phyloP scores from a whole-genome alignment of 2,113 vertebrate genomes.

The Python bivittatus region DNA sequence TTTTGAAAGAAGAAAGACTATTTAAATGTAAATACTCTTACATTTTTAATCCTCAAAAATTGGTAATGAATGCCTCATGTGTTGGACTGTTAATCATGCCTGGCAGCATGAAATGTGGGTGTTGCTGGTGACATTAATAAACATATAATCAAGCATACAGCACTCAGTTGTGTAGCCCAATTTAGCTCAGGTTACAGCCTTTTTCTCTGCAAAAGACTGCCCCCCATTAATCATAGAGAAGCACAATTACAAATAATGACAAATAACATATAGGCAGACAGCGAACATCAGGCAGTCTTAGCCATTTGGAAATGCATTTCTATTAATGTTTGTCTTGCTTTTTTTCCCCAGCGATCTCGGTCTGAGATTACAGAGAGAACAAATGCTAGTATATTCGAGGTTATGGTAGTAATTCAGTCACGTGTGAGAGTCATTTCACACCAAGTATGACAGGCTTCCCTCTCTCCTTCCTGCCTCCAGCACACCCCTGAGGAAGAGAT shows the following conservation, averaged over 20 bases:
- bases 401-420: fast-evolving
- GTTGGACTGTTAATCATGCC: neutral
- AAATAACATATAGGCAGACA: neutral
- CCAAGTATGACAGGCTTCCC: neutral
- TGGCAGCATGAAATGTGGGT: neutral
- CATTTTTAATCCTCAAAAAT: neutral
- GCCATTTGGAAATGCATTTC: neutral
- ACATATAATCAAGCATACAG: neutral
- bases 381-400: neutral
- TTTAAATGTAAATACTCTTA: neutral
- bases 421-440: neutral
- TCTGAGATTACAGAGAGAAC: neutral
- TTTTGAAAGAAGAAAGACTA: neutral
- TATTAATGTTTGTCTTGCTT: neutral
- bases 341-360: neutral
- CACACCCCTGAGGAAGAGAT: neutral
- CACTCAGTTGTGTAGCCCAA: neutral
- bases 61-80: neutral
- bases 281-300: neutral
- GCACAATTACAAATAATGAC: neutral
- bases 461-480: neutral
- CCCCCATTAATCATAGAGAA: conserved; percentile 15
- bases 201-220: conserved; percentile 1
- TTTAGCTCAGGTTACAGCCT: conserved; percentile 9
- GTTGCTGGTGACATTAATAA: neutral